These are phyloP conservation scores for Quadriops clusia DNA, from an alignment of 2,888 invertebrate genomes.

Conservation along the genomic window DNA sequence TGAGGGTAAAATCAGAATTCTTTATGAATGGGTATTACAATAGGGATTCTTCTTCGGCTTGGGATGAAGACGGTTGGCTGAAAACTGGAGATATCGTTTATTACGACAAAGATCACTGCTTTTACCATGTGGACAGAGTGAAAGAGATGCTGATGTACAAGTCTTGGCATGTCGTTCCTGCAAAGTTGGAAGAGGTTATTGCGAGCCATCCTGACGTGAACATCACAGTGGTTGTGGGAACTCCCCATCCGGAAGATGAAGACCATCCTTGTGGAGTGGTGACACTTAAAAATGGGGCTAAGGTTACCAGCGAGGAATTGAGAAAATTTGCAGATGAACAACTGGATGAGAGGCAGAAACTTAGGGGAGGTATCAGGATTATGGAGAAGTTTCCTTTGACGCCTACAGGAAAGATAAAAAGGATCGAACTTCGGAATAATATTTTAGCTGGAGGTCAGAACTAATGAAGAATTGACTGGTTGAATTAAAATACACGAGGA, in stretches of 20 bases:
- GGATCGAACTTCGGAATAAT: slow-evolving; percentile 5
- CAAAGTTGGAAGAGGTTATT: slow-evolving; percentile 25
- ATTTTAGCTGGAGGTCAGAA: too few species aligned
- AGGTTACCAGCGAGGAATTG: slow-evolving; percentile 39
- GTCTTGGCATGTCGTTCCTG: slow-evolving; percentile 37
- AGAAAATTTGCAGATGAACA: slow-evolving; percentile 12
- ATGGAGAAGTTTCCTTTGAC: slow-evolving; percentile 15
- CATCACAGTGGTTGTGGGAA: slow-evolving; percentile 71
- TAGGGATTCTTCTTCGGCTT: slow-evolving; percentile 30
- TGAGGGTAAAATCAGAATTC: slow-evolving; percentile 9
- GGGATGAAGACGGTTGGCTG: slow-evolving; percentile 38
- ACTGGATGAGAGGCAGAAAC: slow-evolving; percentile 15
- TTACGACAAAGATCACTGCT: slow-evolving; percentile 39
- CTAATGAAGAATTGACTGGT: too few species aligned
- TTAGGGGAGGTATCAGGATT: slow-evolving; percentile 17
- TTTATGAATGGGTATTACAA: slow-evolving; percentile 11
- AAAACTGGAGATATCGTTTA: slow-evolving; percentile 41
- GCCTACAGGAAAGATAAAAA: slow-evolving; percentile 15
- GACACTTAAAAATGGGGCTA: slow-evolving; percentile 38
- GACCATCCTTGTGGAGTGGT: slow-evolving; percentile 58
- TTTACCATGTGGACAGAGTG: slow-evolving; percentile 39
- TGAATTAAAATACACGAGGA: too few species aligned
- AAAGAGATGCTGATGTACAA: slow-evolving; percentile 42
- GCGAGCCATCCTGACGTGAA: slow-evolving; percentile 30
- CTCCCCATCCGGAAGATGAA: slow-evolving; percentile 53